Evolutionary conservation across 2,888 invertebrate species (phyloP), one percentile per base, ranked within the genome.

Genomic region (Bellardia bayeri): DNA sequence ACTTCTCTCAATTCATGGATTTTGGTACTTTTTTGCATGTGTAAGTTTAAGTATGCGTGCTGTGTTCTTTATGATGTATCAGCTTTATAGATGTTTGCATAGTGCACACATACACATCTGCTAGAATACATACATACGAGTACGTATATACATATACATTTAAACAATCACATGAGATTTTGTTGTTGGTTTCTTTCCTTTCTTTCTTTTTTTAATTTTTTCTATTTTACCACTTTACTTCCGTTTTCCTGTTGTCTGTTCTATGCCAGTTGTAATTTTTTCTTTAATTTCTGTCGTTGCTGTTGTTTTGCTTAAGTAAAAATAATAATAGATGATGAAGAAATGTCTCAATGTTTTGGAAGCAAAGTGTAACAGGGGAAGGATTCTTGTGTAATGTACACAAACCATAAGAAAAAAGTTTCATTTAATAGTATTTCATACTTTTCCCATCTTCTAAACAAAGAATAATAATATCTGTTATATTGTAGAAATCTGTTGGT

Each of bases 161-260:
- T 75, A 30, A 72, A 61, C n/a, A 71, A 14, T 45, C 79, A 64
- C 71, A 69, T 51, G 64, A 69, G 75, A 75, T 75, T 75, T 74
- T 23, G 49, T 58, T 82, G 40, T 49, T 56, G 71, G 23, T 68
- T 68, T 49, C 23, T 7, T 68, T 49, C 3, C 13, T 14, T 72
- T 64, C n/a, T 71, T 64, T 45, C 13, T 13, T 66, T 66, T 66
- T 68, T 49, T 13, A 33, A 16, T 23, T 78, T 71, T 58, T 42
- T 14, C 40, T 14, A 30, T 64, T n/a, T 72, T 81, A 81, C 66
- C 83, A 84, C 68, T 81, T 84, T 81, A 71, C 54, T 78, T 87
- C 72, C 87, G 66, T 66, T 84, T 87, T 87, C 84, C 81, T 84
- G 86, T 81, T 76, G 84, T 81, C 84, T 81, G n/a, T 81, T 78